These are phyloP conservation scores for Heptranchias perlo DNA, from an alignment of 2,113 vertebrate genomes.

Conservation along the genomic window DNA sequence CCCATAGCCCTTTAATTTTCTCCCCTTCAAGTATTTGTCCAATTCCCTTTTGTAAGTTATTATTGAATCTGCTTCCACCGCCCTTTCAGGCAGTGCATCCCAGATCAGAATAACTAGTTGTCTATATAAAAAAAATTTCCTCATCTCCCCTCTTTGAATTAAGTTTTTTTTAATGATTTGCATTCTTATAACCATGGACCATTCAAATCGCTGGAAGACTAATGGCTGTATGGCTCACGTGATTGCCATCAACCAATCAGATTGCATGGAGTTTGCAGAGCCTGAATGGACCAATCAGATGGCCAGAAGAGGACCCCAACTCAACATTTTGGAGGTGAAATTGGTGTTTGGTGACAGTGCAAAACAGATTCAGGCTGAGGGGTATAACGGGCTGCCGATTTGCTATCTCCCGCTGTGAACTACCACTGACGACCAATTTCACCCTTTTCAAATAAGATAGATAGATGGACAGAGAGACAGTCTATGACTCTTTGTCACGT, in stretches of 20 bases:
- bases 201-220: not conserved
- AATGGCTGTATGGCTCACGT: too few relatives aligned
- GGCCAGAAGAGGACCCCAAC: too few relatives aligned
- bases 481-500: not conserved
- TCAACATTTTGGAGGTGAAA: not conserved
- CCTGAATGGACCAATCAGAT: too few relatives aligned
- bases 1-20: not conserved
- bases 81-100: not conserved
- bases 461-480: not conserved
- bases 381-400: not conserved
- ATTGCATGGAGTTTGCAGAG: not conserved
- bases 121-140: not conserved
- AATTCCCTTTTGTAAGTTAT: not conserved
- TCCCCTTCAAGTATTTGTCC: not conserved
- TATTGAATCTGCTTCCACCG: not conserved
- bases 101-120: not conserved
- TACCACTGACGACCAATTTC: not conserved
- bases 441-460: not conserved
- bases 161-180: not conserved
- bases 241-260: too few relatives aligned
- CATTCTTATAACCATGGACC: not conserved
- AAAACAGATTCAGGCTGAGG: not conserved
- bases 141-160: not conserved
- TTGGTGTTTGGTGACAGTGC: not conserved
- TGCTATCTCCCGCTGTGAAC: not conserved